Base-by-base conservation (phyloP, 2,113 vertebrate genomes). In the Heterotis niloticus region DNA sequence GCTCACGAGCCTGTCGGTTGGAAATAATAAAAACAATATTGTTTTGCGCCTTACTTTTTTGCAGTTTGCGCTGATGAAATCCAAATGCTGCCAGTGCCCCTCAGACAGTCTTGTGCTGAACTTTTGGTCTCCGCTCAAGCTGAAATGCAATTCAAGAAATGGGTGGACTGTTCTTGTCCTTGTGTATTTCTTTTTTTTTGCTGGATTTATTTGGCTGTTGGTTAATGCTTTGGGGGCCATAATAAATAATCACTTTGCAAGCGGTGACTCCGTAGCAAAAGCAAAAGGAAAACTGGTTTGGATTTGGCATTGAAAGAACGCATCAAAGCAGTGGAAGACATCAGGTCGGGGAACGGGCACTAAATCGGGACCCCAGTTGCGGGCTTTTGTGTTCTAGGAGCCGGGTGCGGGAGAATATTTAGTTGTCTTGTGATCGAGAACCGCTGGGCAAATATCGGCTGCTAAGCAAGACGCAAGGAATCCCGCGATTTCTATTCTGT, bases 191-290 rank as follows among this genome's bases (percentile, higher is more conserved):
- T 44, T 44, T 44, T 72, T 44, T 44, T 44, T 44, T 44, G 34
- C 34, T 44, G 34, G 34, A 44, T 78, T 78, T 24, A 67, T 54
- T 59, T 54, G 56, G 29, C 75, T 75, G 66, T 71, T 81, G 73
- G 73, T 81, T 65, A 81, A 78, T 57, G 70, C 44, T 67, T 66
- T 76, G 54, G 34, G 68, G 79, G 74, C 70, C 20, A 26, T 20
- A 16, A 11, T 23, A 18, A 62, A 72, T 70, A 67, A 78, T 76
- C 34, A 71, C 70, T 80, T 70, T 75, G 80, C 57, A 74, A 78
- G 73, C 78, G 76, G 34, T 76, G 81, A 64, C 70, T 80, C 20
- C 62, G 69, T 80, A 74, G 81, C 78, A 82, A 84, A 82, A 82
- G 66, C 75, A 75, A 64, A 23, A 52, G 13, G 64, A 75, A 81